Percentiles rank a stretch among this genome's conserved stretches.
phyloP scores from a whole-genome alignment of 1,140 invertebrate species.

The Drosophila ficusphila region DNA sequence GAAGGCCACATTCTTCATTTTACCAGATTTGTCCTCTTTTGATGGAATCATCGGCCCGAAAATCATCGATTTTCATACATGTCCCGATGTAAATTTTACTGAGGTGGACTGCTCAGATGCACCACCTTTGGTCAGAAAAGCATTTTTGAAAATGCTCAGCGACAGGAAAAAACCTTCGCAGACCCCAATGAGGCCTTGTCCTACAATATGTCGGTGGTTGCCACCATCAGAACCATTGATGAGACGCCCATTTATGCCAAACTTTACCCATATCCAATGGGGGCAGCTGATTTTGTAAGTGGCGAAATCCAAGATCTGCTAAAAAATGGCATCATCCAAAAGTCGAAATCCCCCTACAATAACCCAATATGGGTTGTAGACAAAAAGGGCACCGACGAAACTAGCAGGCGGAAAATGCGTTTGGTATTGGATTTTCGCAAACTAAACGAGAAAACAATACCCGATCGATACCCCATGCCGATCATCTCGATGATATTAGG shows the following conservation, averaged over 20 bases:
- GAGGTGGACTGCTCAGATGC: neutral
- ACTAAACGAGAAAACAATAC: too few relatives aligned
- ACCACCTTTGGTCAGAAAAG: neutral
- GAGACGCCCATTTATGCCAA: constrained; percentile 42
- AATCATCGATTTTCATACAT: neutral
- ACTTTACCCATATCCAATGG: too few relatives aligned
- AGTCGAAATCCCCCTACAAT: constrained; percentile 6
- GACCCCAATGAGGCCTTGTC: too few relatives aligned
- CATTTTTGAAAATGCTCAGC: neutral
- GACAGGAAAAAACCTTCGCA: constrained; percentile 15
- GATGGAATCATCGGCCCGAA: neutral
- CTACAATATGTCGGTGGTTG: constrained; percentile 12
- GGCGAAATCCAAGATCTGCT: constrained; percentile 40
- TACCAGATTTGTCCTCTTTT: too few relatives aligned
- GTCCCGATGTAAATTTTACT: neutral
- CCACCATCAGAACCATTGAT: constrained; percentile 31
- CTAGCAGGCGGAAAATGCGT: neutral
- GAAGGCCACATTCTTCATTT: too few relatives aligned
- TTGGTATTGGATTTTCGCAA: neutral
- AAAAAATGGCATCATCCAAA: constrained; percentile 37
- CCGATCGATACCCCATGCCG: too few relatives aligned
- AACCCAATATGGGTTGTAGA: too few relatives aligned
- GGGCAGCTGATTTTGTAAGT: constrained; percentile 42
- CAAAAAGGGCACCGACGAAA: neutral
- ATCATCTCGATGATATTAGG: too few relatives aligned